These are phyloP conservation scores for Gambusia yucatana DNA, from an alignment of 2,797 vertebrate genomes.

Conservation along the genomic window DNA sequence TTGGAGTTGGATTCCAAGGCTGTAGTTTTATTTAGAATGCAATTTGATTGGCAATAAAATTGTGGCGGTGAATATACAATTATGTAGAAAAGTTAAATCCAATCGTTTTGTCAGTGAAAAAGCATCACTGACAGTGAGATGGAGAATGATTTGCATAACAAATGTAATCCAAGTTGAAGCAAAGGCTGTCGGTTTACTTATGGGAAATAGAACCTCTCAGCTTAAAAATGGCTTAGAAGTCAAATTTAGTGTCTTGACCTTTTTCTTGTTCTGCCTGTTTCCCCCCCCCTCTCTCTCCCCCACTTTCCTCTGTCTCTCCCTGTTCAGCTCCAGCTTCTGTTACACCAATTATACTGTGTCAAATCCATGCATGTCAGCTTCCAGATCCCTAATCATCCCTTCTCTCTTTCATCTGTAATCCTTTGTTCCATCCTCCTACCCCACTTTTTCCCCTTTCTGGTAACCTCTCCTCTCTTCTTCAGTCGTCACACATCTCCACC, in stretches of 20 bases:
- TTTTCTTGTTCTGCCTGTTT: constrained; percentile 12
- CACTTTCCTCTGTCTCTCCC: constrained; percentile 31
- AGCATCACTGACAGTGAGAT: background rate
- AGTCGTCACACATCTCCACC: constrained; percentile 50
- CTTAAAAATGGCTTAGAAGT: constrained; percentile 29
- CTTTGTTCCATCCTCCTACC: constrained; percentile 68
- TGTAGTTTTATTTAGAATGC: background rate
- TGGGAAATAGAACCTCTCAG: constrained; percentile 18
- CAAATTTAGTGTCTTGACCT: constrained; percentile 48
- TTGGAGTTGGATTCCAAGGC: background rate
- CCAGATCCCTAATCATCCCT: constrained; percentile 77
- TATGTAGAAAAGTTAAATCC: background rate
- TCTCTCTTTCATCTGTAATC: constrained; percentile 77
- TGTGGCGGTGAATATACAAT: background rate
- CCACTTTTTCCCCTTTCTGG: constrained; percentile 38
- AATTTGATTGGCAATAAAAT: background rate
- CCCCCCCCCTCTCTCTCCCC: constrained; percentile 7
- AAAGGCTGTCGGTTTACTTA: constrained; percentile 22
- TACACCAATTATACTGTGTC: constrained; percentile 77
- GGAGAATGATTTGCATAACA: constrained; percentile 2
- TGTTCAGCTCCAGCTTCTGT: constrained; percentile 57
- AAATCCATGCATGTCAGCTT: constrained; percentile 78
- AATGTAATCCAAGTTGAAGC: constrained; percentile 13
- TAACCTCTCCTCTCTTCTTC: constrained; percentile 69
- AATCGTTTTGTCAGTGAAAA: background rate